phyloP scores from a whole-genome alignment of 2,113 vertebrate species.

The Dryoscopus gambensis region DNA sequence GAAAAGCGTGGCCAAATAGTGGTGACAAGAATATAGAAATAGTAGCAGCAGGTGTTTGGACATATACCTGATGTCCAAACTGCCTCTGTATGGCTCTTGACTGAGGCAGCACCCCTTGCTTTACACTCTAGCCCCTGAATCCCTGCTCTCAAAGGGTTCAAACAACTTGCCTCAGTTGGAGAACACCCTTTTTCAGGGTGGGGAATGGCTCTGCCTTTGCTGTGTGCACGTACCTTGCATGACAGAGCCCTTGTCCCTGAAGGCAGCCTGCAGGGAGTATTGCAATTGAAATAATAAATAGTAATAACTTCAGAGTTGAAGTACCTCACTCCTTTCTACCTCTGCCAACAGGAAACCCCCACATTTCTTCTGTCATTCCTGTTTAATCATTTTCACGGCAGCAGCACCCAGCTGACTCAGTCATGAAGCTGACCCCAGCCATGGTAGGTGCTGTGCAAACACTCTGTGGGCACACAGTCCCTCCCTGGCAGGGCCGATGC shows the following conservation, averaged over 20 bases:
- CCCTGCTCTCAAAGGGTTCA: background rate
- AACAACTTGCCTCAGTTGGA: background rate
- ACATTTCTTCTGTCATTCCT: background rate
- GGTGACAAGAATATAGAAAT: background rate
- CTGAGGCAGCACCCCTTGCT: background rate
- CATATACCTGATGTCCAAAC: background rate
- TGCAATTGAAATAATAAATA: background rate
- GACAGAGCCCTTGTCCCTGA: background rate
- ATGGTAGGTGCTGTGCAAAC: background rate
- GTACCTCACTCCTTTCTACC: slow-evolving; percentile 3
- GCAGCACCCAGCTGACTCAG: slow-evolving; percentile 2
- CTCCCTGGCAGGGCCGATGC: background rate
- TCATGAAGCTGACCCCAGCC: background rate
- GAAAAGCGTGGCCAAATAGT: background rate
- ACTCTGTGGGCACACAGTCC: background rate
- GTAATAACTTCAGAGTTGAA: background rate
- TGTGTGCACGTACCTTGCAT: background rate
- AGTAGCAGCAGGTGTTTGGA: background rate
- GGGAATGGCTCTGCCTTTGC: background rate
- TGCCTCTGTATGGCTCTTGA: background rate
- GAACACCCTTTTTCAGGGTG: background rate
- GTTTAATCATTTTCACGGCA: background rate
- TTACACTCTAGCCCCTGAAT: background rate
- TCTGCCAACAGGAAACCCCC: slow-evolving; percentile 21
- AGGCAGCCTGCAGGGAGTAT: background rate